A percentile compares a stretch with the other conserved stretches of the same genome.
phyloP scores from a whole-genome alignment of 2,113 vertebrate species.

The Barbus barbus region DNA sequence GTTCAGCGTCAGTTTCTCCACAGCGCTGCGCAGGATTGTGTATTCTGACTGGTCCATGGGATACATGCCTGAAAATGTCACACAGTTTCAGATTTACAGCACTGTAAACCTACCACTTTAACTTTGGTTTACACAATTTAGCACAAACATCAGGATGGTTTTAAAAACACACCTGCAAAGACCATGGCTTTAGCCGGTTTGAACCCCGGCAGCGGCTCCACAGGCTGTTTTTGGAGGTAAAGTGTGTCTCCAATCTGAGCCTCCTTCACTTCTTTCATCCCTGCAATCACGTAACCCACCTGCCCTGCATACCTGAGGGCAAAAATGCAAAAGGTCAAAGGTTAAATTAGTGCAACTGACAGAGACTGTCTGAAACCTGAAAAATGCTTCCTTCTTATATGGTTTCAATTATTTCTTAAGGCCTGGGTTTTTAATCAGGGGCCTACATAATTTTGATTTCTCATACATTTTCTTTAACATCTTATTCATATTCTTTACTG shows the following conservation, averaged over 20 bases:
- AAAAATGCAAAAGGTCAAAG: conserved; percentile 38
- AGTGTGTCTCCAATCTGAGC: conserved; percentile 97
- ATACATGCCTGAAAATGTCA: conserved; percentile 82
- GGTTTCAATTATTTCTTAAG: too few species aligned
- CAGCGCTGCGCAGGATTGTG: conserved; percentile 84
- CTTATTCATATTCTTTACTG: background rate
- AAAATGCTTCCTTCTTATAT: too few species aligned
- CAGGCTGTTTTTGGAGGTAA: conserved; percentile 84
- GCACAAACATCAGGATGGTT: background rate
- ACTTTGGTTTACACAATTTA: background rate
- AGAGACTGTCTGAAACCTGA: background rate
- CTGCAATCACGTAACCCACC: conserved; percentile 92
- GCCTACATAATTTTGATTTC: too few species aligned
- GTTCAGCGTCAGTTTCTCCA: conserved; percentile 92
- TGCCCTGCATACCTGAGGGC: conserved; percentile 89
- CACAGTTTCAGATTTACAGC: background rate
- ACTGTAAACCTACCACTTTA: background rate
- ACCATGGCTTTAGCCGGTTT: conserved; percentile 96
- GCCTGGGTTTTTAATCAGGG: too few species aligned
- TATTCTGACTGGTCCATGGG: conserved; percentile 95
- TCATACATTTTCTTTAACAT: background rate
- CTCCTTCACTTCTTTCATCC: conserved; percentile 98
- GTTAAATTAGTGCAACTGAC: background rate
- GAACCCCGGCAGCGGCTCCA: conserved; percentile 91
- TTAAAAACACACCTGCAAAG: conserved; percentile 85